Conservation (phyloP, 2,113 vertebrate species). For the Upupa epops region DNA sequence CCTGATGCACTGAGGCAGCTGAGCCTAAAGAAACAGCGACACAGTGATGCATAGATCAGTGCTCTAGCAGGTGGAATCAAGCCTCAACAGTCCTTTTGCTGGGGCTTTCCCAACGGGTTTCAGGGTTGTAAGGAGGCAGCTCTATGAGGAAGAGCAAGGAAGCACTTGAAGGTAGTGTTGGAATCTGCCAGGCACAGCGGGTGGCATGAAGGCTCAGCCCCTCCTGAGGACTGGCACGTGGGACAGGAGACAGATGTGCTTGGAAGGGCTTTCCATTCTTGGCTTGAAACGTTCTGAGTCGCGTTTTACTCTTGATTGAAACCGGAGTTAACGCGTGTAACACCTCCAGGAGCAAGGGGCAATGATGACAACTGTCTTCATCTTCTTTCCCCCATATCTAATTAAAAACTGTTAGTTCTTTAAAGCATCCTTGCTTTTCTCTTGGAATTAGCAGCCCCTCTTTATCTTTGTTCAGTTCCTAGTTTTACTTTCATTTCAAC, state of each 20-base stretch:
- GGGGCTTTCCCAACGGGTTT: not conserved
- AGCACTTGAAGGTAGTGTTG: not conserved
- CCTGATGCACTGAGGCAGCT: not conserved
- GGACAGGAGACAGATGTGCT: rapidly evolving
- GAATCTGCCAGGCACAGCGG: not conserved
- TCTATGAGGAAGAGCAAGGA: not conserved
- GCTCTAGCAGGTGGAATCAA: not conserved
- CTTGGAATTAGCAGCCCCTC: not conserved
- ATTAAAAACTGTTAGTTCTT: not conserved
- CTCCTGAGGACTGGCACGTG: rapidly evolving
- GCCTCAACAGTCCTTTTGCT: not conserved
- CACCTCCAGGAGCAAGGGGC: constrained; percentile 1
- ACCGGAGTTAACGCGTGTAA: not conserved
- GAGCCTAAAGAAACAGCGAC: not conserved
- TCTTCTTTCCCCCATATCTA: constrained; percentile 1
- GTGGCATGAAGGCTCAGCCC: not conserved
- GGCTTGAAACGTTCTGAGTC: not conserved
- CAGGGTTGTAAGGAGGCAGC: not conserved
- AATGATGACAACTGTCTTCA: not conserved
- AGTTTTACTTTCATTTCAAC: constrained; percentile 45
- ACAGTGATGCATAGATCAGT: rapidly evolving
- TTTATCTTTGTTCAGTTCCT: constrained; percentile 19
- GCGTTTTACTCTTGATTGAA: constrained; percentile 14
- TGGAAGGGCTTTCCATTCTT: not conserved
- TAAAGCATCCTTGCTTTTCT: not conserved